Conservation (phyloP, 2,113 vertebrate species). For the Capreolus pygargus region DNA sequence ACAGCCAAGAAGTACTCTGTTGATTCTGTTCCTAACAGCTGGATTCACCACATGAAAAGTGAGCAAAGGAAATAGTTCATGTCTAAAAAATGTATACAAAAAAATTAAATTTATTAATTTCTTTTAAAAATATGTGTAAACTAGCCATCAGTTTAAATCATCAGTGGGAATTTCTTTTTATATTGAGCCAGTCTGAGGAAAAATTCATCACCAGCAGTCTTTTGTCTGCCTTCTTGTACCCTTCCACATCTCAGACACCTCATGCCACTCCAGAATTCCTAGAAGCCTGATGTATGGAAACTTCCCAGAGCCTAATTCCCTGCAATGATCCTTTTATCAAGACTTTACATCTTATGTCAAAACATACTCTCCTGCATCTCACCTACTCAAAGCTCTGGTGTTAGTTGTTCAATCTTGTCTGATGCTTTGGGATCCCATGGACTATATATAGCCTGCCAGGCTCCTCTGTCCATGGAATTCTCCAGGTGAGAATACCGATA, state of each 20-base stretch:
- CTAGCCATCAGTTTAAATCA: background rate
- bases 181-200: background rate
- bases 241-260: background rate
- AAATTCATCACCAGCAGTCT: background rate
- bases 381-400: background rate
- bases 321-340: background rate
- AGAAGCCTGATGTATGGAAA: background rate
- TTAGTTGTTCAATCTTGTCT: background rate
- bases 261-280: background rate
- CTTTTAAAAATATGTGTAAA: conserved; percentile 34
- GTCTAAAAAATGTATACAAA: conserved; percentile 32
- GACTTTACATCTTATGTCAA: background rate
- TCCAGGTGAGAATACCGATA: background rate
- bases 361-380: background rate
- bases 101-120: conserved; percentile 35
- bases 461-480: background rate
- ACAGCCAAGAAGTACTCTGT: background rate
- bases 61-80: conserved; percentile 14
- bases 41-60: conserved; percentile 11
- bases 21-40: conserved; percentile 18
- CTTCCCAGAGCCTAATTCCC: background rate
- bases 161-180: background rate
- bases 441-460: background rate
- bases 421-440: background rate
- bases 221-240: background rate